Conservation (phyloP, 2,888 invertebrate genomes). For the Stenichneumon culpator region DNA sequence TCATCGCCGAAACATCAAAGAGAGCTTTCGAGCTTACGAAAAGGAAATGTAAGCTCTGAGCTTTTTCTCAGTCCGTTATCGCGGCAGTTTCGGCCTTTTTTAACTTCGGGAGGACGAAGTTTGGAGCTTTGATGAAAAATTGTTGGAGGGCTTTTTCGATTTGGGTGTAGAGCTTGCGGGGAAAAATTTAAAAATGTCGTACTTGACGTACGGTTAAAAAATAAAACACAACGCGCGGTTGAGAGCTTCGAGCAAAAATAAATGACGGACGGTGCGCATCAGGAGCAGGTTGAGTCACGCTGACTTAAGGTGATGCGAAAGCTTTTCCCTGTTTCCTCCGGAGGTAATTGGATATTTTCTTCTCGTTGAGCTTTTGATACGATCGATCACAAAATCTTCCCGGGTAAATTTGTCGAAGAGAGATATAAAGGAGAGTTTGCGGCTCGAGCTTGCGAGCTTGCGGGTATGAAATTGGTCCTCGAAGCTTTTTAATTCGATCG, state of each 20-base stretch:
- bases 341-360: not conserved
- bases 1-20: not conserved
- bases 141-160: not conserved
- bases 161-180: not conserved
- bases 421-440: slow-evolving; percentile 46
- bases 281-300: not conserved
- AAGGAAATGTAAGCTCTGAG: not conserved
- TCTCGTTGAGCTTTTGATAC: not conserved
- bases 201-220: too few relatives aligned
- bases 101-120: not conserved
- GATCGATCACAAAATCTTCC: not conserved
- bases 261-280: not conserved
- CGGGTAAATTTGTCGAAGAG: slow-evolving; percentile 18
- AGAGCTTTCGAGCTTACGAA: slow-evolving; percentile 6
- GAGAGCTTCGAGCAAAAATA: not conserved
- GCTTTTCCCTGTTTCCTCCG: not conserved
- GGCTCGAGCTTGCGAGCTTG: slow-evolving; percentile 16
- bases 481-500: not conserved
- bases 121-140: not conserved
- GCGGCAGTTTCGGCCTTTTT: not conserved
- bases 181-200: not conserved
- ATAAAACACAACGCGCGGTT: too few relatives aligned
- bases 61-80: not conserved
- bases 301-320: not conserved
- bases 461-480: slow-evolving; percentile 12